Evolutionary conservation across 2,797 vertebrate genomes (phyloP), one percentile per base, ranked within the genome.

Genomic region (Rhinella marina): DNA sequence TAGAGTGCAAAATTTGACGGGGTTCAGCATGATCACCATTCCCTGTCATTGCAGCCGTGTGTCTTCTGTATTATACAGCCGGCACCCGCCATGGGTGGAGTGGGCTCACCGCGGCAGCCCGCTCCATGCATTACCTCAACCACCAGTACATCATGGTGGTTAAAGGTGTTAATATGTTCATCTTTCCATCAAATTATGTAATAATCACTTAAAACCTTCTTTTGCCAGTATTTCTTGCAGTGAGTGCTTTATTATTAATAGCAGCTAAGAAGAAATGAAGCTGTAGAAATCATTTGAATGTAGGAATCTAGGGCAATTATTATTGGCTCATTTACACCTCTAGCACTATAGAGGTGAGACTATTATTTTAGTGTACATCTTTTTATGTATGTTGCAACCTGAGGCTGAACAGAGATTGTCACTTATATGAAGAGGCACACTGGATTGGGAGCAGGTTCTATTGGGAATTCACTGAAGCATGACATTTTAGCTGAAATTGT

Each of bases 391-490:
- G 77, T 48, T 72, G 64, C 62, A 50, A 48, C 61, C 72, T 66
- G 27, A 70, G 86, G 59, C 81, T 78, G 61, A 78, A 32, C 25
- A 66, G 48, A 61, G 78, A 88, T 82, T 88, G 87, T 83, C 87
- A 88, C 87, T 88, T 84, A 84, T 88, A 66, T 83, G 80, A 87
- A 87, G 56, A 75, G 86, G 68, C 82, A 84, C 25, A 62, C 77
- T 68, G 82, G 82, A 83, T 62, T 80, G 62, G 68, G 78, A 81
- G 83, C 77, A 76, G 78, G 68, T 81, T 81, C 87, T 52, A 76
- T 48, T 85, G 87, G 87, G 87, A 85, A 82, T 85, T 82, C 57
- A 85, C 70, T 88, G 57, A 88, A 81, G 87, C 83, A 88, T 81
- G 80, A 52, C 66, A 79, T 76, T 85, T 80, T 61, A 85, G 87